Percentiles rank a stretch among this genome's conserved stretches.
phyloP scores from a whole-genome alignment of 2,888 invertebrate genomes.

The Baronia brevicornis region DNA sequence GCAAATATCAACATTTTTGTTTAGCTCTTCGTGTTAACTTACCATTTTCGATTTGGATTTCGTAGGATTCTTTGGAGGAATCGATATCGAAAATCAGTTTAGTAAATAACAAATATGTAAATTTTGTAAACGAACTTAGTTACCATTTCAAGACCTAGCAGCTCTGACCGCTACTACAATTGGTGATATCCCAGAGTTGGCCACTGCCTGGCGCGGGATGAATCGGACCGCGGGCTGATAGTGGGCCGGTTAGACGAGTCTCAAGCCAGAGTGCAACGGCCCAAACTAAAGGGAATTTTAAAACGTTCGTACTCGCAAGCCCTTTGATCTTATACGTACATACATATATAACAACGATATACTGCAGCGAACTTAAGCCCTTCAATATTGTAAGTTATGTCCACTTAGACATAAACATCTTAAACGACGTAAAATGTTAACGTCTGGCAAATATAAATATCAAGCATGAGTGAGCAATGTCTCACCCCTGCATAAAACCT shows the following conservation, averaged over 20 bases:
- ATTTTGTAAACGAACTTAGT: background rate
- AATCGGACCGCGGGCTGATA: constrained; percentile 68
- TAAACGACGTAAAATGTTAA: too few species aligned
- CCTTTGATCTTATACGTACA: constrained; percentile 57
- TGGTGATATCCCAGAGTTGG: constrained; percentile 60
- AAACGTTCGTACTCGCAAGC: constrained; percentile 61
- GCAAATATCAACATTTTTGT: too few species aligned
- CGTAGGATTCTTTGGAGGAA: too few species aligned
- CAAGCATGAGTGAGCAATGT: background rate
- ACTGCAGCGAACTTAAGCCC: background rate
- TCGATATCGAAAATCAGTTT: too few species aligned
- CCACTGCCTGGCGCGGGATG: constrained; percentile 58
- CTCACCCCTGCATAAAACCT: constrained; percentile 4
- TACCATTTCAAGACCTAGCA: background rate
- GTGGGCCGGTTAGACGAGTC: constrained; percentile 73
- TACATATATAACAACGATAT: constrained; percentile 5
- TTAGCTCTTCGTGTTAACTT: too few species aligned
- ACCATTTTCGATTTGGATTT: too few species aligned
- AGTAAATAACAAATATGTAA: background rate
- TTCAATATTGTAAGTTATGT: too few species aligned
- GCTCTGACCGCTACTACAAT: constrained; percentile 39
- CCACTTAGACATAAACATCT: too few species aligned
- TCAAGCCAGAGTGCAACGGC: constrained; percentile 67
- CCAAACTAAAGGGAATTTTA: constrained; percentile 71
- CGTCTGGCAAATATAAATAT: constrained; percentile 5